Base-by-base conservation (phyloP, 2,797 vertebrate genomes). In the Triplophysa bombifrons region DNA sequence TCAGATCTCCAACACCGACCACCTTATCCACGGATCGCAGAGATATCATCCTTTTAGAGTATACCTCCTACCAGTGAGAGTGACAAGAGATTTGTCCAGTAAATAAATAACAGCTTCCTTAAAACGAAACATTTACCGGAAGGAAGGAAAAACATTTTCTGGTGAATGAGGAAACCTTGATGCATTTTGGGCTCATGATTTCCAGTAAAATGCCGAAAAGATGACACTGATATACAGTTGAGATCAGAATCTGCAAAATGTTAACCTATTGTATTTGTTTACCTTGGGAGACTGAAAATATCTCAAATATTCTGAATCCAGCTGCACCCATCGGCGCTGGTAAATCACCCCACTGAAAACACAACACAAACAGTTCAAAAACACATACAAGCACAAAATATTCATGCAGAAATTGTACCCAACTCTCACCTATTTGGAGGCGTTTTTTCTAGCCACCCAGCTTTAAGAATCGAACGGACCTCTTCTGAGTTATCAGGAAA, bases 31-130 rank as follows among this genome's bases (percentile, higher is more conserved):
- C 92, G 44, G 87, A 91, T 63, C 85, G 84, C 75, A 94, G 83
- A 0, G 91, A 89, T 80, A 95, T 90, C 77, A 95, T 88, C 0
- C 93, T 87, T 80, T 95, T 95, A n/a, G 94, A 95, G 80, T 95
- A 95, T 72, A 91, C 55, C 0, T 94, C 94, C 94, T 95, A 80
- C 30, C 51, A 77, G 25, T 16, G 14, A 30, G 25, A 61, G 25
- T 3, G 14, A 20, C 16, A 53, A 16, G 20, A 34, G 3, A 10
- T 1, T 9, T 12, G 56, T 25, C 12, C 3, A 14, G 2, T 30
- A 61, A 27, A 61, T 30, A 16, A 61, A 16, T 61, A 27, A 34
- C 34, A 13, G 16, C 74, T 56, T 58, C 38, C 64, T 67, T 67
- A 12, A 53, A 22, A 50, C 25, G 48, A 76, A 67, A 14, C 9